These are phyloP conservation scores for Sphaerophoria rueppellii DNA, from an alignment of 2,888 invertebrate genomes.

Conservation along the genomic window DNA sequence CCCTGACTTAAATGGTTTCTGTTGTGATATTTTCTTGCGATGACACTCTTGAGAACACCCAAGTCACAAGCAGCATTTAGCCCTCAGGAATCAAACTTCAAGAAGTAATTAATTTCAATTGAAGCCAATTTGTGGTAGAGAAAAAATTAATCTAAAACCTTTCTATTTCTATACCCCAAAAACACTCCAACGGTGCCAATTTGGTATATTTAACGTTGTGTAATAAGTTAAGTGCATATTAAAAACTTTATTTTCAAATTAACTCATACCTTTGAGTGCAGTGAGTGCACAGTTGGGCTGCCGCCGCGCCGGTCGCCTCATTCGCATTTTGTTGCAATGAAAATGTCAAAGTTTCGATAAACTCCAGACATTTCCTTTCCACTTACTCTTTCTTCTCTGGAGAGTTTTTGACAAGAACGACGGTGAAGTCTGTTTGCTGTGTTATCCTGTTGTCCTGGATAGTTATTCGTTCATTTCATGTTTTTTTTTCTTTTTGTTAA, in stretches of 20 bases:
- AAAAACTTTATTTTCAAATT: constrained; percentile 9
- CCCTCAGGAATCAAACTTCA: no score
- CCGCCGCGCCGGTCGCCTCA: not conserved
- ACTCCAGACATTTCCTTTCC: constrained; percentile 15
- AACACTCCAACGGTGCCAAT: not conserved
- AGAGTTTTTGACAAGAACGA: no score
- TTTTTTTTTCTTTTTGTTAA: not conserved
- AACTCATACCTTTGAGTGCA: constrained; percentile 10
- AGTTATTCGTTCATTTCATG: not conserved
- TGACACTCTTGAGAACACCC: no score
- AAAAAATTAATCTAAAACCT: no score
- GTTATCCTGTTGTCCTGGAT: constrained; percentile 3
- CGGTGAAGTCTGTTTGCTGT: not conserved
- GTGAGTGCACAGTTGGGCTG: not conserved
- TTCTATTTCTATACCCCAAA: no score
- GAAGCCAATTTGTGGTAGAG: no score
- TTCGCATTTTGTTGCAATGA: constrained; percentile 17
- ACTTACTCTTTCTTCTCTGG: not conserved
- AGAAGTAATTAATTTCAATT: no score
- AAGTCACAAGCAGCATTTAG: no score
- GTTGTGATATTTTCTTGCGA: no score
- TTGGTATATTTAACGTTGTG: not conserved
- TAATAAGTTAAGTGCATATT: not conserved
- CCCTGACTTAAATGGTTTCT: no score
- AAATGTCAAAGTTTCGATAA: constrained; percentile 15